Base-by-base conservation (phyloP, 2,888 invertebrate genomes). In the Lithophane semibrunnea region DNA sequence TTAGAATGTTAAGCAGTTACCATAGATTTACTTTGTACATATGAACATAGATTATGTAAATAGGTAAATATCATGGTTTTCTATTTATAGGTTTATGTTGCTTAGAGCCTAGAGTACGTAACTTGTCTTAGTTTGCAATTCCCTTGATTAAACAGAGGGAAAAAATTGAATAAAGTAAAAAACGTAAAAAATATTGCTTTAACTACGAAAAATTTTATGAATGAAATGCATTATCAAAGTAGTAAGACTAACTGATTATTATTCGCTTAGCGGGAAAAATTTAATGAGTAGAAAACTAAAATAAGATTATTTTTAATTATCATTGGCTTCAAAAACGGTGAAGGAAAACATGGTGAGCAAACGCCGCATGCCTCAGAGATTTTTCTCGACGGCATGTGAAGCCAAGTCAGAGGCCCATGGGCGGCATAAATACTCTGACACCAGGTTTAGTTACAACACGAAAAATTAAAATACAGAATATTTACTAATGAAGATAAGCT, bases 1-100 rank as follows among this genome's bases (percentile, higher is more conserved):
- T 8, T 47, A 64, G 66, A 64, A 83, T 75, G 70, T 21, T 71
- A 37, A 80, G 37, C 42, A 78, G 78, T 71, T 37, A 47, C 65
- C 29, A 79, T 83, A 71, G 63, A 67, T 79, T 68, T 67, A 82
- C 69, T 56, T 67, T 70, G 61, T 74, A 56, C 63, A 4, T 65
- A 60, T 18, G 21, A 52, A 24, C 54, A 44, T 63, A 75, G 61
- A 60, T 83, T 84, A 80, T 82, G 69, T 79, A 56, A 75, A 63
- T 52, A 42, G 58, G 13, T 5, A 54, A 54, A 21, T 63, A 81
- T 56, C 44, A 42, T 75, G 3, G 63, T 42, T 80, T 42, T 7
- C 12, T 60, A 66, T 74, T 66, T 66, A 47, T 47, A 65, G 2
- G 8, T 56, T 24, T 13, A 58, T 42, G 21, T 58, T 75, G 16